Percentiles rank a stretch among this genome's conserved stretches.
Conservation (phyloP, 2,797 vertebrate species). For the Anableps anableps region DNA sequence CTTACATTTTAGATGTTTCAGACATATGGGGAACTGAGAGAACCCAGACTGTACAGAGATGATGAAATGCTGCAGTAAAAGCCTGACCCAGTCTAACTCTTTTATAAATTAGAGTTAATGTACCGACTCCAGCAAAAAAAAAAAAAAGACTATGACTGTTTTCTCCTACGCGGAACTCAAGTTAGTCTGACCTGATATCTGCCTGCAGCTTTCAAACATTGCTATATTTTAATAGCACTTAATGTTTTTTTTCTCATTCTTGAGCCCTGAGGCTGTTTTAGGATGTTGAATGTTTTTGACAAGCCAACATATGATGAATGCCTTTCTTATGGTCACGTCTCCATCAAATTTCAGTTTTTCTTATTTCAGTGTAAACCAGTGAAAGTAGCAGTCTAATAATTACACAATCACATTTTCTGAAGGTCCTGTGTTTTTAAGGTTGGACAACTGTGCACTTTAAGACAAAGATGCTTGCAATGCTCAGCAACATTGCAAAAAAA, state of each 20-base stretch:
- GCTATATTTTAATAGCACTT: not conserved
- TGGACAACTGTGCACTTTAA: not conserved
- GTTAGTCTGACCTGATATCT: not conserved
- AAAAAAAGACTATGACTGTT: not conserved
- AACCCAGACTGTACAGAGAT: not conserved
- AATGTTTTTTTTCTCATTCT: not conserved
- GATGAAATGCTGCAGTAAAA: not conserved
- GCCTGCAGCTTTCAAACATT: not conserved
- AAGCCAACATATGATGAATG: not conserved
- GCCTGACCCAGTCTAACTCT: not conserved
- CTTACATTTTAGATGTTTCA: not conserved
- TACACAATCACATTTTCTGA: too few relatives aligned
- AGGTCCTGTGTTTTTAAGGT: not conserved
- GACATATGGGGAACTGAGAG: not conserved
- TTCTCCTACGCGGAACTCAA: not conserved
- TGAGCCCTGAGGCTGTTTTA: not conserved
- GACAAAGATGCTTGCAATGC: not conserved
- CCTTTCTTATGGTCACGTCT: not conserved
- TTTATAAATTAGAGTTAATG: conserved; percentile 1
- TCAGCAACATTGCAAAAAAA: not conserved
- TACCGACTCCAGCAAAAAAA: not conserved
- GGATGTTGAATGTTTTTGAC: not conserved
- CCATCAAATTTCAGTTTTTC: not conserved
- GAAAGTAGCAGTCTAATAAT: not conserved
- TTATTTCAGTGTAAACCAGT: not conserved